Conservation (phyloP, 2,797 vertebrate species). For the Perodicticus potto region DNA sequence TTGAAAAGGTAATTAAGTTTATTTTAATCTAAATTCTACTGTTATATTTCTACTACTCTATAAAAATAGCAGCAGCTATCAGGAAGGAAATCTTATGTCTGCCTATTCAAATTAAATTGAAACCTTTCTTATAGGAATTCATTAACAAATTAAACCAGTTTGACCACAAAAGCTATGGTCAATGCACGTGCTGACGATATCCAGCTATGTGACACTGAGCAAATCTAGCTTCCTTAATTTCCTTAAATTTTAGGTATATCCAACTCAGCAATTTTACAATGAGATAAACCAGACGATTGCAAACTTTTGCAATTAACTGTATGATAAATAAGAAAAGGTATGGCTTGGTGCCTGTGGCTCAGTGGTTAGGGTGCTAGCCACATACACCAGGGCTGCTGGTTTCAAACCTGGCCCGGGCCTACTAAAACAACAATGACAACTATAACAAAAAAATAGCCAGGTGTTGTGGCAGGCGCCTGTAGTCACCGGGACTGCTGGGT, state of each 20-base stretch:
- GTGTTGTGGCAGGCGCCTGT: too few relatives aligned
- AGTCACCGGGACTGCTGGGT: too few relatives aligned
- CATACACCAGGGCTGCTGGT: too few relatives aligned
- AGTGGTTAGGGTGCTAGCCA: too few relatives aligned
- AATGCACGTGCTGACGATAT: neutral
- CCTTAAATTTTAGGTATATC: neutral
- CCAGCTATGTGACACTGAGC: neutral
- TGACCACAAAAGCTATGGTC: neutral
- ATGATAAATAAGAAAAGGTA: too few relatives aligned
- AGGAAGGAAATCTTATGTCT: neutral
- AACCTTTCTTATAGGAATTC: neutral
- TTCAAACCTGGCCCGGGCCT: too few relatives aligned
- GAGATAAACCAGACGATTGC: neutral
- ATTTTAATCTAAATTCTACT: neutral
- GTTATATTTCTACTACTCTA: neutral
- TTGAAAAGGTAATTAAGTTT: neutral
- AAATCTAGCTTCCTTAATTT: conserved; percentile 48
- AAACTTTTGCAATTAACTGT: neutral
- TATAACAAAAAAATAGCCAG: too few relatives aligned
- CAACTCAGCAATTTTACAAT: conserved; percentile 46
- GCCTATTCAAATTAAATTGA: conserved; percentile 40
- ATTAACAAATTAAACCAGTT: conserved; percentile 55
- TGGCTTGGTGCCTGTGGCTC: too few relatives aligned
- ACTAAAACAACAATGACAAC: too few relatives aligned
- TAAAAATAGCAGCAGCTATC: neutral